Conservation (phyloP, 2,113 vertebrate genomes). For the Cettia cetti region DNA sequence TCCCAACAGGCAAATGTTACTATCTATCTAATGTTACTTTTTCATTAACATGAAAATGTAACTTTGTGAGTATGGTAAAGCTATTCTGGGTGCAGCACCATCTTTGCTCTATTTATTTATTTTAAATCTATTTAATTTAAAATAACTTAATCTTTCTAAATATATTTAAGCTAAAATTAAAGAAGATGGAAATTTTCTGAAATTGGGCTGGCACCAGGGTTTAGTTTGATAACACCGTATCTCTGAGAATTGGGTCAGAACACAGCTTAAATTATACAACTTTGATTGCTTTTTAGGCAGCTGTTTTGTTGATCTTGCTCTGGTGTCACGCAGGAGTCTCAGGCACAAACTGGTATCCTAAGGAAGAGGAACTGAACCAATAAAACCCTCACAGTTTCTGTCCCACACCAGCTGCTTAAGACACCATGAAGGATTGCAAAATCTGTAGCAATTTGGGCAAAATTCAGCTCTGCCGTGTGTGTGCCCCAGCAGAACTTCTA, state of each 20-base stretch:
- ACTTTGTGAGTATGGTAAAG: background rate
- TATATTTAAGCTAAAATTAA: slow-evolving; percentile 30
- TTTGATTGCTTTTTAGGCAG: slow-evolving; percentile 22
- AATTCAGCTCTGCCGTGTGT: background rate
- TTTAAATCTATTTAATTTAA: slow-evolving; percentile 26
- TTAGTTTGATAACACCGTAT: slow-evolving; percentile 44
- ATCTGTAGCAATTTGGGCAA: background rate
- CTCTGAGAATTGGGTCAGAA: slow-evolving; percentile 5
- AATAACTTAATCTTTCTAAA: slow-evolving; percentile 21
- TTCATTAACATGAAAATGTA: slow-evolving; percentile 49
- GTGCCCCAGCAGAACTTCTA: background rate
- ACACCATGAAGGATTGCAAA: background rate
- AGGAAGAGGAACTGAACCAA: background rate
- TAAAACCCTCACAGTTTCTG: background rate
- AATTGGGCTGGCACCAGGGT: background rate
- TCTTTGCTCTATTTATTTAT: slow-evolving; percentile 28
- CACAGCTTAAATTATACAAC: slow-evolving; percentile 4
- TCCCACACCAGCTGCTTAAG: background rate
- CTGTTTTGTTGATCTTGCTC: background rate
- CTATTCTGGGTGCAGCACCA: background rate
- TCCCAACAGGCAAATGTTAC: background rate
- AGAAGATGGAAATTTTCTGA: slow-evolving; percentile 4
- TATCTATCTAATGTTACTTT: background rate
- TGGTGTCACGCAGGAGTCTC: background rate
- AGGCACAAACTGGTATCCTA: background rate